A percentile compares a stretch with the other conserved stretches of the same genome.
Evolutionary conservation across 2,113 vertebrate species (phyloP).

Genomic region (Thermophis baileyi): DNA sequence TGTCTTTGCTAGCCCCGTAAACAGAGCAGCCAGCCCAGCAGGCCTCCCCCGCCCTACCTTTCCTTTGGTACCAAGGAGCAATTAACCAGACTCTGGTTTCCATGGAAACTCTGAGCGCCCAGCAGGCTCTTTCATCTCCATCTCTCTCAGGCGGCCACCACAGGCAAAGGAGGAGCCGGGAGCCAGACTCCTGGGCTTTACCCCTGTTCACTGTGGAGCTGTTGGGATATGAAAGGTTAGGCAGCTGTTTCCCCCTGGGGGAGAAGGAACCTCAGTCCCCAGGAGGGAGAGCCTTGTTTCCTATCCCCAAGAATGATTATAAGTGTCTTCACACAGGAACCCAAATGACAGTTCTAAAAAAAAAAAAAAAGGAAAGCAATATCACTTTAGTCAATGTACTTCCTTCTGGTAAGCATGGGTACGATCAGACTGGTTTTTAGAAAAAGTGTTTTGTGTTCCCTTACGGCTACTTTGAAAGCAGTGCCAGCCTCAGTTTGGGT

Average conservation of each 20-base stretch:
- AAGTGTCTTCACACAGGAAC: background rate
- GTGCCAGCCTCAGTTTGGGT: background rate
- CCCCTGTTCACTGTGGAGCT: background rate
- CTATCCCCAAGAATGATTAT: background rate
- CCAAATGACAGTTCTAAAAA: background rate
- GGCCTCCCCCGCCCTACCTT: background rate
- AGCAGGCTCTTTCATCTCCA: slow-evolving; percentile 30
- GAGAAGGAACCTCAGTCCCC: background rate
- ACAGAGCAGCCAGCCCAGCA: background rate
- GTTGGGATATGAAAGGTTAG: background rate
- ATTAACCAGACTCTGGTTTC: slow-evolving; percentile 28
- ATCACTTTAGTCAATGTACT: background rate
- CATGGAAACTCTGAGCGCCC: slow-evolving; percentile 26
- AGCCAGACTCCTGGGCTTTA: background rate
- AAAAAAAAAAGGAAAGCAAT: background rate
- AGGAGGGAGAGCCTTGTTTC: background rate
- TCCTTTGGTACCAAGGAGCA: slow-evolving; percentile 21
- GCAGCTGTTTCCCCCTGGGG: background rate
- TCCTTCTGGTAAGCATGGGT: background rate
- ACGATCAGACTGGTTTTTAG: background rate
- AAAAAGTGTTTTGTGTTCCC: background rate
- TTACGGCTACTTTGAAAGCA: background rate
- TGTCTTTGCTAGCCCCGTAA: background rate
- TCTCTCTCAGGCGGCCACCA: slow-evolving; percentile 8
- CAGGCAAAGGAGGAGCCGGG: background rate